Percentiles rank a stretch among this genome's conserved stretches.
Conservation (phyloP, 2,113 vertebrate species). For the Vombatus ursinus region DNA sequence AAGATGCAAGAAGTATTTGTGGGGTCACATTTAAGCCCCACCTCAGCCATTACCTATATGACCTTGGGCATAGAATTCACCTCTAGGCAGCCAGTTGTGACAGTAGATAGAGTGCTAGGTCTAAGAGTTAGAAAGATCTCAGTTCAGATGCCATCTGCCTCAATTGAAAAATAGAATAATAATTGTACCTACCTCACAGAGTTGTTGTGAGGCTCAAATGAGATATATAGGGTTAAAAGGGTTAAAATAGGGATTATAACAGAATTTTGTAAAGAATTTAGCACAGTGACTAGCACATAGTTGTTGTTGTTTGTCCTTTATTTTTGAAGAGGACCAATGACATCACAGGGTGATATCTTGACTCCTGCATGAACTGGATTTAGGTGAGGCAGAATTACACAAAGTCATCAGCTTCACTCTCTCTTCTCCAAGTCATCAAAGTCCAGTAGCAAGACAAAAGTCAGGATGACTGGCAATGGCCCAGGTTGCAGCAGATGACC, state of each 20-base stretch:
- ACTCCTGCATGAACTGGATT: no score
- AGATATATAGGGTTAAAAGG: neutral
- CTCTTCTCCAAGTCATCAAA: no score
- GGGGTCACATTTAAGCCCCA: neutral
- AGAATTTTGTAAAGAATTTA: neutral
- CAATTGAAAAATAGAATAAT: neutral
- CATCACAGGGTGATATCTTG: no score
- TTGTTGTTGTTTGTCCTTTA: no score
- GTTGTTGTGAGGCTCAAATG: neutral
- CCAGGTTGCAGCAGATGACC: no score
- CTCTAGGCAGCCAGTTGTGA: neutral
- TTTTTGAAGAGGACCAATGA: no score
- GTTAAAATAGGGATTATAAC: neutral
- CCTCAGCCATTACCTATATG: neutral
- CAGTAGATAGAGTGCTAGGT: no score
- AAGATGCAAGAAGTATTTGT: neutral
- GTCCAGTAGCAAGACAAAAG: no score
- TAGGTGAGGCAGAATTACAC: no score
- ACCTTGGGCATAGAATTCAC: neutral
- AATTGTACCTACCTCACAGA: neutral
- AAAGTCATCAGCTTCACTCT: no score
- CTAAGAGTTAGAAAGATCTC: neutral
- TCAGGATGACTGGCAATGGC: no score
- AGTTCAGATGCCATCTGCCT: neutral
- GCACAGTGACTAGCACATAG: neutral